These are phyloP conservation scores for Enteromius radiatus DNA, from an alignment of 2,797 vertebrate genomes.

Conservation along the genomic window DNA sequence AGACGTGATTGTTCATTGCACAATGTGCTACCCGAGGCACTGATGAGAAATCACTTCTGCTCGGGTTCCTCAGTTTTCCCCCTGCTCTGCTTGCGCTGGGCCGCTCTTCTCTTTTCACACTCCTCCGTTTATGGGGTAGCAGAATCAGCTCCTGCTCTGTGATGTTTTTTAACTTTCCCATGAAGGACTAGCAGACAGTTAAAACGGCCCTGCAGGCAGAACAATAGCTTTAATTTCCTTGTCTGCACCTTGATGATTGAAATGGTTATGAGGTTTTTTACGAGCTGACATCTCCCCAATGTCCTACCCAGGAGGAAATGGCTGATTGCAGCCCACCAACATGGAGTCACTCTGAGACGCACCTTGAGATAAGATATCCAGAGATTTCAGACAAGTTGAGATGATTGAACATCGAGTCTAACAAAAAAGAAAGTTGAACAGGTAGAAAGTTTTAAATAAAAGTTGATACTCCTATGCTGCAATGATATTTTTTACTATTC, in stretches of 20 bases:
- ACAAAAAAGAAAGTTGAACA: constrained; percentile 17
- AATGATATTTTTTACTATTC: constrained; percentile 62
- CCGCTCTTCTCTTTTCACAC: constrained; percentile 32
- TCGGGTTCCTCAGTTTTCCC: constrained; percentile 45
- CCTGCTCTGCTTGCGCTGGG: constrained; percentile 40
- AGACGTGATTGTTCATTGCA: constrained; percentile 52
- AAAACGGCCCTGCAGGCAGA: constrained; percentile 55
- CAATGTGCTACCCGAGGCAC: constrained; percentile 48
- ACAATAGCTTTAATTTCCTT: constrained; percentile 61
- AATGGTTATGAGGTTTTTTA: constrained; percentile 60
- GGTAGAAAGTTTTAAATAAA: constrained; percentile 55
- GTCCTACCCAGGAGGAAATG: constrained; percentile 48
- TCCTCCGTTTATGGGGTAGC: constrained; percentile 38
- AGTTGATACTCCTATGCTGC: constrained; percentile 47
- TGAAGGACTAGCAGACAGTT: constrained; percentile 60
- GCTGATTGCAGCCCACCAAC: constrained; percentile 42
- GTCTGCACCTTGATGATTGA: constrained; percentile 54
- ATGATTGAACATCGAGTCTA: not conserved
- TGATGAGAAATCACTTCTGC: constrained; percentile 59
- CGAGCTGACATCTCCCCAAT: constrained; percentile 48
- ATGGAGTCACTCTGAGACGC: not conserved
- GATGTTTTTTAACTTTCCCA: constrained; percentile 53
- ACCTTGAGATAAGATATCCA: constrained; percentile 33
- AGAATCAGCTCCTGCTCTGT: constrained; percentile 44
- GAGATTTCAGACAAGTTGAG: constrained; percentile 37